A percentile compares a stretch with the other conserved stretches of the same genome.
Evolutionary conservation across 2,888 invertebrate genomes (phyloP).

Genomic region (Trichogramma dendrolimi): DNA sequence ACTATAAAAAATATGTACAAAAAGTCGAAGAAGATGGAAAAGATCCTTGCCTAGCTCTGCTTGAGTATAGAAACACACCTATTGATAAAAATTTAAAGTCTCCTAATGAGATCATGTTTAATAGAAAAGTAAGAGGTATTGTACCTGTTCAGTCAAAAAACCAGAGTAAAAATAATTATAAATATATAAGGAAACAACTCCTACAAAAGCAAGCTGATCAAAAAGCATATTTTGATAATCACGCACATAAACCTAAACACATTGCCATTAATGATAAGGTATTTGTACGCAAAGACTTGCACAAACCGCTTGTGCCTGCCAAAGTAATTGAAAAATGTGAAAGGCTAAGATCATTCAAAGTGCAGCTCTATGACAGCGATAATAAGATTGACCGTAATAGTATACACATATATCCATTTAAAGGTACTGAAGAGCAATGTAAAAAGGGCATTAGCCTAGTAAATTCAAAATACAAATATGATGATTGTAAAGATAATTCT

Average conservation of each 20-base stretch:
- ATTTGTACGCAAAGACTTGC: conserved; percentile 15
- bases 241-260: conserved; percentile 7
- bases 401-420: no score
- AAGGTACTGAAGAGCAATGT: no score
- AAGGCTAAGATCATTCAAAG: conserved; percentile 22
- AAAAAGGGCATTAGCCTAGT: no score
- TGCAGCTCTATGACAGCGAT: no score
- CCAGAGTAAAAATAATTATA: conserved; percentile 6
- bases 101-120: conserved; percentile 23
- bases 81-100: conserved; percentile 19
- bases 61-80: conserved; percentile 31
- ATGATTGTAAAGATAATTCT: no score
- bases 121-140: conserved; percentile 17
- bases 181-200: conserved; percentile 13
- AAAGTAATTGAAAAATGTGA: conserved; percentile 13
- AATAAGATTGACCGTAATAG: no score
- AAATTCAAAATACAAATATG: no score
- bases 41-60: conserved; percentile 21
- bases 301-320: conserved; percentile 19
- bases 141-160: conserved; percentile 6
- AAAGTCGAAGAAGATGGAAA: conserved; percentile 16
- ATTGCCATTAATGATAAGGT: conserved; percentile 18
- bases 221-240: no score
- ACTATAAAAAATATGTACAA: conserved; percentile 31
- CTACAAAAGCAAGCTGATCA: conserved; percentile 24